phyloP scores from a whole-genome alignment of 2,888 invertebrate species.

The Eupithecia dodoneata region DNA sequence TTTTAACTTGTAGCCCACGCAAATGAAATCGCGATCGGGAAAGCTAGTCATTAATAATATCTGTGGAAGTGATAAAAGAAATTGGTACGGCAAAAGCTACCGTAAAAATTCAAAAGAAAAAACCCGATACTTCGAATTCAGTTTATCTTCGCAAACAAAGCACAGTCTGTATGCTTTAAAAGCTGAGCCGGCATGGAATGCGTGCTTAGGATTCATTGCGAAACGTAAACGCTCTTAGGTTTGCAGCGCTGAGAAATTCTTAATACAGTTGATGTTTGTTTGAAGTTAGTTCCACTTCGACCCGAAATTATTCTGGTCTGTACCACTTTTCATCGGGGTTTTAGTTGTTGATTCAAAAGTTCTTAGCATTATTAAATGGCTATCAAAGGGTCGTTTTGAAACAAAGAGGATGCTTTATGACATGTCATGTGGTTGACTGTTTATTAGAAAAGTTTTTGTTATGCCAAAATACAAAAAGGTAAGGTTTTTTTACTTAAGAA shows the following conservation, averaged over 20 bases:
- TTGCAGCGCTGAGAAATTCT: background rate
- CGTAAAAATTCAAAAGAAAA: background rate
- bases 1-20: too few species aligned
- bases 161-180: slow-evolving; percentile 5
- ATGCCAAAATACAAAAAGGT: background rate
- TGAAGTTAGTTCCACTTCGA: background rate
- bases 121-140: slow-evolving; percentile 1
- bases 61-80: background rate
- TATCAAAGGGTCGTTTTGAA: background rate
- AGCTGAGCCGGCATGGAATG: slow-evolving; percentile 6
- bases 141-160: slow-evolving; percentile 16
- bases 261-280: background rate
- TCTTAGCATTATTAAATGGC: background rate
- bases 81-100: background rate
- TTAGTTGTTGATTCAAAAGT: too few species aligned
- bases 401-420: background rate
- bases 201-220: slow-evolving; percentile 22
- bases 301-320: background rate
- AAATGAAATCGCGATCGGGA: too few species aligned
- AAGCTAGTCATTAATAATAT: background rate
- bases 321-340: background rate
- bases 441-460: background rate
- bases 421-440: background rate
- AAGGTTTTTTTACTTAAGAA: too few species aligned
- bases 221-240: slow-evolving; percentile 3